Percentiles rank a stretch among this genome's conserved stretches.
These are phyloP conservation scores for Plecturocebus donacophilus DNA, from an alignment of 2,113 vertebrate species.

Conservation along the genomic window DNA sequence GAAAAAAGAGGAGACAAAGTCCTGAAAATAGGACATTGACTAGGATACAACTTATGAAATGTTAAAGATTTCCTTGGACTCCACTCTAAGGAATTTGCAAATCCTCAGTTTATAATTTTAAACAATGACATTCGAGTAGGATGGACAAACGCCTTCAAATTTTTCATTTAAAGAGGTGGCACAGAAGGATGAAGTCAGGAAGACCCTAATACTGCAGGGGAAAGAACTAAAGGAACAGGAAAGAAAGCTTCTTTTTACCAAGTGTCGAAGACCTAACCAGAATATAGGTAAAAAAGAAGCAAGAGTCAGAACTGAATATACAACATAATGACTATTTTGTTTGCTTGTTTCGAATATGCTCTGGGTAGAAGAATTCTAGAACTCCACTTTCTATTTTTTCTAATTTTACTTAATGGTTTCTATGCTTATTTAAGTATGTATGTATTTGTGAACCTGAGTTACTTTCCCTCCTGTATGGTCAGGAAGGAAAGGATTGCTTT, in stretches of 20 bases:
- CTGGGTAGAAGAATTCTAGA: background rate
- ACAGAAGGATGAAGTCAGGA: background rate
- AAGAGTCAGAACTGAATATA: background rate
- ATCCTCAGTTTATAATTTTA: constrained; percentile 18
- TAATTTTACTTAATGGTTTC: background rate
- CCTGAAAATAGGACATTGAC: constrained; percentile 57
- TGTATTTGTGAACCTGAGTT: background rate
- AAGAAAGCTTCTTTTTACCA: constrained; percentile 40
- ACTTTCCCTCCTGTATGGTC: background rate
- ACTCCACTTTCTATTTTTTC: background rate
- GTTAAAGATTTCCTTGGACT: constrained; percentile 52
- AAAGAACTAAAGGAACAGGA: background rate
- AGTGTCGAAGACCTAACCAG: background rate
- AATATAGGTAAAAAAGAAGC: background rate
- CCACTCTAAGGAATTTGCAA: constrained; percentile 53
- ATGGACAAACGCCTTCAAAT: background rate
- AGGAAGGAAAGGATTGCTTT: background rate
- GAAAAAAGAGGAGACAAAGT: background rate
- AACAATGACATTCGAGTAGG: constrained; percentile 32
- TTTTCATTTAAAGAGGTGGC: background rate
- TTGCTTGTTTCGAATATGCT: background rate
- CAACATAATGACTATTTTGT: background rate
- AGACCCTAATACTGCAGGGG: background rate
- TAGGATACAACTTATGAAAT: constrained; percentile 18
- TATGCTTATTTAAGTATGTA: background rate